phyloP scores from a whole-genome alignment of 2,113 vertebrate genomes.

The Equus quagga region DNA sequence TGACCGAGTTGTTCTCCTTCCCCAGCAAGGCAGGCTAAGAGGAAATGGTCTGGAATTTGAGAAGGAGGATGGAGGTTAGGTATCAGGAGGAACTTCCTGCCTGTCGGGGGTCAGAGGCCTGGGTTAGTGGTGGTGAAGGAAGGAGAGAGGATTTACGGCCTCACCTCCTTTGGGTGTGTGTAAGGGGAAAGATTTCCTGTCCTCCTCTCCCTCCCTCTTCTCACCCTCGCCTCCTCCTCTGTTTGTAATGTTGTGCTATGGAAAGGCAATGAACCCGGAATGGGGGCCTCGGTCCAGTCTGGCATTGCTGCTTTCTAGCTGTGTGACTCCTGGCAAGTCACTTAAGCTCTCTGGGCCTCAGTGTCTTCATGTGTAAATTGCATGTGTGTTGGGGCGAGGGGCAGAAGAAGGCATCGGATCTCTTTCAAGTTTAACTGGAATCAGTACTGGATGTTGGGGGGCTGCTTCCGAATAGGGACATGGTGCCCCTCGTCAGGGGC shows the following conservation, averaged over 20 bases:
- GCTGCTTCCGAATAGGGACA: background rate
- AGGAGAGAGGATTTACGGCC: background rate
- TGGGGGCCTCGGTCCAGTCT: background rate
- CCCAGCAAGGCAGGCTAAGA: background rate
- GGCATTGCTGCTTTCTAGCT: background rate
- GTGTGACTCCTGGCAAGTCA: background rate
- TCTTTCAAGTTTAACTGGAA: background rate
- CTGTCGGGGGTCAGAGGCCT: background rate
- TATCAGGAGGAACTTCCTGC: constrained; percentile 63
- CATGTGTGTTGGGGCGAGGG: background rate
- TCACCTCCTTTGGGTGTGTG: background rate
- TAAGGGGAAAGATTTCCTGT: background rate
- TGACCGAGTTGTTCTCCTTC: constrained; percentile 30
- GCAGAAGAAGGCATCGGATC: background rate
- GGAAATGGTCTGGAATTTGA: constrained; percentile 58
- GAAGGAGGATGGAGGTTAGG: background rate
- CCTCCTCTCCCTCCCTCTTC: background rate
- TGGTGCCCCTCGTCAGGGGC: background rate
- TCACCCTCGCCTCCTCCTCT: background rate
- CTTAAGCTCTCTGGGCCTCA: background rate
- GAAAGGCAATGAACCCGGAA: background rate
- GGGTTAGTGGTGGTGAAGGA: background rate
- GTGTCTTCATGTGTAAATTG: background rate
- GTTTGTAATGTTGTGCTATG: background rate
- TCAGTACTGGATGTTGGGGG: background rate